A percentile compares a stretch with the other conserved stretches of the same genome.
phyloP scores from a whole-genome alignment of 2,888 invertebrate species.

The Heliconius cydno region DNA sequence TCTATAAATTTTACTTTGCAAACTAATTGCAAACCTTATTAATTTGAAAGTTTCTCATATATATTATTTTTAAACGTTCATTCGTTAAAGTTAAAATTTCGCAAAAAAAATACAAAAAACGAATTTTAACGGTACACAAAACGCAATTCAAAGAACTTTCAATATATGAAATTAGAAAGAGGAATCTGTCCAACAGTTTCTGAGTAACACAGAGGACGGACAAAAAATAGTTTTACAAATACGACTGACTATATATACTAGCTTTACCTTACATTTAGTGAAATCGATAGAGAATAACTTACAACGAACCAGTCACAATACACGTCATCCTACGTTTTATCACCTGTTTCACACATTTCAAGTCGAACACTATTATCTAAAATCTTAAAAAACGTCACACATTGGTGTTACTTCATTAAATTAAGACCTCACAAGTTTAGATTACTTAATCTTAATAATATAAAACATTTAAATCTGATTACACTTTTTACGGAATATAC shows the following conservation, averaged over 20 bases:
- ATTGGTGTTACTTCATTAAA: slow-evolving; percentile 57
- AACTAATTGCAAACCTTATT: too few species aligned
- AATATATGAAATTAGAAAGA: neutral
- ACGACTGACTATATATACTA: slow-evolving; percentile 19
- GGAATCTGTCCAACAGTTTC: slow-evolving; percentile 9
- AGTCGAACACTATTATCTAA: slow-evolving; percentile 51
- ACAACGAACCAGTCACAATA: slow-evolving; percentile 52
- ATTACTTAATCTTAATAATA: neutral
- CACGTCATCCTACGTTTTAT: slow-evolving; percentile 51
- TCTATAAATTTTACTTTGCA: too few species aligned
- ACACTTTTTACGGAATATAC: neutral
- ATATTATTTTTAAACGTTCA: too few species aligned
- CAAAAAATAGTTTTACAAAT: slow-evolving; percentile 17
- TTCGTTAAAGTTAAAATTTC: neutral
- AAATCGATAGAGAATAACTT: slow-evolving; percentile 42
- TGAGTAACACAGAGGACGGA: slow-evolving; percentile 36
- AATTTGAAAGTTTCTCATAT: neutral
- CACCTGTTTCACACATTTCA: slow-evolving; percentile 53
- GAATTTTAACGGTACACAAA: neutral
- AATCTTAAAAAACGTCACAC: slow-evolving; percentile 51
- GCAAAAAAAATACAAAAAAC: neutral
- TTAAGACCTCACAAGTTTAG: slow-evolving; percentile 29
- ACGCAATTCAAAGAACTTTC: neutral
- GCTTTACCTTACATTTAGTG: slow-evolving; percentile 32
- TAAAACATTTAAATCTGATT: slow-evolving; percentile 10